Evolutionary conservation across 2,113 vertebrate species (phyloP).

Genomic region (Cynocephalus volans): DNA sequence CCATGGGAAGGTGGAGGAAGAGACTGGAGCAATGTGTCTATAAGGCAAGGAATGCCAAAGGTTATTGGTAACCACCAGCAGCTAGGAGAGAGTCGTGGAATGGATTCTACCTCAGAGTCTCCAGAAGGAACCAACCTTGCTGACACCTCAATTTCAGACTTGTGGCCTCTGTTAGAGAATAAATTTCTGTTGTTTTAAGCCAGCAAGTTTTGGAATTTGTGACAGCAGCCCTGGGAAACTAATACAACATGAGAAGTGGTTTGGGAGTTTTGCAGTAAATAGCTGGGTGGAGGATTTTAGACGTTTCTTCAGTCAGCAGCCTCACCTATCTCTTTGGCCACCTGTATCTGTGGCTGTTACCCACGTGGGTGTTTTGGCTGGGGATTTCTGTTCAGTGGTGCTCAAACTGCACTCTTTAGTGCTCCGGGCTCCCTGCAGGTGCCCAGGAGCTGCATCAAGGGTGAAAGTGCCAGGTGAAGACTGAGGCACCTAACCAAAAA

Average conservation of each 20-base stretch:
- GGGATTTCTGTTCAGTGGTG: neutral
- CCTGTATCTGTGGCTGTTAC: neutral
- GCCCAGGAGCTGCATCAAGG: fast-evolving
- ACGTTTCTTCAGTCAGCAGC: neutral
- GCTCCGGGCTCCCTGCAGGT: no score
- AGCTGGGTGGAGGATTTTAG: neutral
- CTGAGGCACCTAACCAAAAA: neutral
- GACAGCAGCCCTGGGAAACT: neutral
- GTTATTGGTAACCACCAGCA: neutral
- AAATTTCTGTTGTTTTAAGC: neutral
- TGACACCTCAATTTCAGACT: neutral
- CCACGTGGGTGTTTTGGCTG: fast-evolving
- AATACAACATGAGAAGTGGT: neutral
- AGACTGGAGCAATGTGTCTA: neutral
- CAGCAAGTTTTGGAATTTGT: neutral
- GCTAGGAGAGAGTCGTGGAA: no score
- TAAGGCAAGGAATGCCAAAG: no score
- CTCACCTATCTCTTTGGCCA: neutral
- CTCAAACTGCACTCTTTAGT: neutral
- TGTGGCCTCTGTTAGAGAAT: neutral
- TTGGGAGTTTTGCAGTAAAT: neutral
- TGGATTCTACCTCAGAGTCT: neutral
- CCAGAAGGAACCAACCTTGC: neutral
- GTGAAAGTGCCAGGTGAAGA: neutral
- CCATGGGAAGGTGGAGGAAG: neutral